Evolutionary conservation across 2,888 invertebrate species (phyloP), one percentile per base, ranked within the genome.

Genomic region (Drosophila trichaetosa): DNA sequence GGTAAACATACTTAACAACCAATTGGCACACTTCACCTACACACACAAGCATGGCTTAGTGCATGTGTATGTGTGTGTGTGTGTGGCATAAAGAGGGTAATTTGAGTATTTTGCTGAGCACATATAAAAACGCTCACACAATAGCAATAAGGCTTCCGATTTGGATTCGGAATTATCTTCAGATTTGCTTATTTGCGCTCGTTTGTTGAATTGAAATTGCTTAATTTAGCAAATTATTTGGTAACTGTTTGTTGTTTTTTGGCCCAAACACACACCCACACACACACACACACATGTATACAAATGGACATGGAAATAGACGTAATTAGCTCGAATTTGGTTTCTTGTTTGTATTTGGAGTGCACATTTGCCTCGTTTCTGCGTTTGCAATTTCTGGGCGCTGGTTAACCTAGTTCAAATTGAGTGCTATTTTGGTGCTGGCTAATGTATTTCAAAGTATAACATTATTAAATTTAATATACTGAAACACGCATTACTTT

Each of bases 201-300:
- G 73, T 83, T 85, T 79, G 65, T 71, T 74, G 86, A 82, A 90
- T 88, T 82, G 86, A 85, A 90, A 90, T 90, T 89, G 87, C 88
- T 86, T 89, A 86, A 90, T 90, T 90, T 88, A 81, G 72, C 85
- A 83, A 80, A 83, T 87, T 89, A 87, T 87, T 88, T 80, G 76
- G 56, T 69, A 71, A 70, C 72, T 71, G 74, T 72, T 80, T 78
- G 79, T 69, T 79, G 76, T 69, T 61, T 79, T 80, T 68, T 58
- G 52, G 18, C 60, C 5, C 2, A 11, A 49, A 66, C 59, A 46
- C 6, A 54, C 27, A 60, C 56, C 0, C 56, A 29, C 29, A 2
- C 61, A 13, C 10, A 51, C 18, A 60, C 59, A 46, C 8, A 54
- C 27, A 65, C 56, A 33, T 10, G 0, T 11, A 33, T 1, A 60